Percentiles rank a stretch among this genome's conserved stretches.
Conservation (phyloP, 2,888 invertebrate species). For the Lycia hirtaria region DNA sequence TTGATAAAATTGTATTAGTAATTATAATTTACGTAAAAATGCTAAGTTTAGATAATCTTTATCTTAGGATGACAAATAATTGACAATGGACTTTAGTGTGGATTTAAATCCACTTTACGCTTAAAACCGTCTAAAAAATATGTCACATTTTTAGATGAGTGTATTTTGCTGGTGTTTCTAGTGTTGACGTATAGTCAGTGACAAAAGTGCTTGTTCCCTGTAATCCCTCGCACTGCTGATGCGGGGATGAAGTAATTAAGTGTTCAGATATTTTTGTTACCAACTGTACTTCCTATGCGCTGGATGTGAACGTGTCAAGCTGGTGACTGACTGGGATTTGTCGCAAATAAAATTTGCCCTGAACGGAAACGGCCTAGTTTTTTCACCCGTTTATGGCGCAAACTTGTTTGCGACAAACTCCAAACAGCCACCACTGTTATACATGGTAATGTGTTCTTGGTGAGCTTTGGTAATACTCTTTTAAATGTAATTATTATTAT, state of each 20-base stretch:
- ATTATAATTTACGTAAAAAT: slow-evolving; percentile 4
- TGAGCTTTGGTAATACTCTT: slow-evolving; percentile 75
- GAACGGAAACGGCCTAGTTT: too few species aligned
- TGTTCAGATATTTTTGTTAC: slow-evolving; percentile 42
- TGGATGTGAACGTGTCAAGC: slow-evolving; percentile 58
- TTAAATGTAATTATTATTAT: slow-evolving; percentile 77
- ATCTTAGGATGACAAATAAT: neutral
- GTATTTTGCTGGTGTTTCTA: slow-evolving; percentile 20
- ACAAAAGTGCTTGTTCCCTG: slow-evolving; percentile 35
- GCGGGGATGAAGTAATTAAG: slow-evolving; percentile 26
- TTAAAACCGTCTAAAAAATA: slow-evolving; percentile 34
- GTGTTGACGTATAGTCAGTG: slow-evolving; percentile 32
- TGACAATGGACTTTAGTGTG: slow-evolving; percentile 26
- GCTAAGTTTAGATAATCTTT: neutral
- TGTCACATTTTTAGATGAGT: slow-evolving; percentile 28
- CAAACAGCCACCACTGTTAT: too few species aligned
- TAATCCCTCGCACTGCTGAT: slow-evolving; percentile 8
- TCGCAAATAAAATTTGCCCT: too few species aligned
- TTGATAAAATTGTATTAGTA: slow-evolving; percentile 11
- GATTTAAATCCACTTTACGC: slow-evolving; percentile 33
- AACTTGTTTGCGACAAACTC: too few species aligned
- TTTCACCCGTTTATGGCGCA: too few species aligned
- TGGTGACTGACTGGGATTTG: too few species aligned
- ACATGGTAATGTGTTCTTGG: slow-evolving; percentile 66
- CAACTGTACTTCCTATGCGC: slow-evolving; percentile 45